Percentiles rank a stretch among this genome's conserved stretches.
Evolutionary conservation across 2,888 invertebrate genomes (phyloP).

Genomic region (Danaus chrysippus): DNA sequence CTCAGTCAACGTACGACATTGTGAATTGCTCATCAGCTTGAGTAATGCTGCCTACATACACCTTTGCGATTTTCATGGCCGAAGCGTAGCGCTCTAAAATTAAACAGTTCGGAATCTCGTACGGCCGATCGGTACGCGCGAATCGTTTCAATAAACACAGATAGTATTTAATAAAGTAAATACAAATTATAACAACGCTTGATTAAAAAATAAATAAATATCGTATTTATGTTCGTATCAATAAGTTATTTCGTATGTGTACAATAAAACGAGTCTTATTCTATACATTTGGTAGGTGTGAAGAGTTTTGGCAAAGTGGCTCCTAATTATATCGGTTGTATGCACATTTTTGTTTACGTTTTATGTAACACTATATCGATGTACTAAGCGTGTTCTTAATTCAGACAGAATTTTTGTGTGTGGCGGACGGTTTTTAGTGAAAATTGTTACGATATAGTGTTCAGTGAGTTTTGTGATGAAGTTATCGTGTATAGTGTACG

Average conservation of each 20-base stretch:
- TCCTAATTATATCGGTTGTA: conserved; percentile 40
- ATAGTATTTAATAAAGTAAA: conserved; percentile 14
- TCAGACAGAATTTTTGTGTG: conserved; percentile 48
- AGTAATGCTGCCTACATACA: conserved; percentile 46
- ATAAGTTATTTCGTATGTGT: conserved; percentile 64
- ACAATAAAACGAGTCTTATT: conserved; percentile 60
- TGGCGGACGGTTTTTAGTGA: conserved; percentile 30
- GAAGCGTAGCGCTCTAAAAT: conserved; percentile 64
- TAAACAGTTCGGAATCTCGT: conserved; percentile 71
- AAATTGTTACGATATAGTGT: conserved; percentile 2
- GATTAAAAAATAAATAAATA: conserved; percentile 8
- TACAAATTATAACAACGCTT: conserved; percentile 24
- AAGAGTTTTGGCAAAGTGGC: conserved; percentile 37
- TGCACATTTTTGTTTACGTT: conserved; percentile 43
- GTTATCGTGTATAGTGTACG: too few species aligned
- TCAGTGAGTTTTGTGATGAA: too few species aligned
- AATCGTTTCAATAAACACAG: not conserved
- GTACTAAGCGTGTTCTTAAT: conserved; percentile 58
- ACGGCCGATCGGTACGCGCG: conserved; percentile 58
- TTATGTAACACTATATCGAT: conserved; percentile 38
- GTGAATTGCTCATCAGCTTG: conserved; percentile 52
- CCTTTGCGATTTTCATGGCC: conserved; percentile 71
- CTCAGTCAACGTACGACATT: conserved; percentile 65
- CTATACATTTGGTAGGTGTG: conserved; percentile 36
- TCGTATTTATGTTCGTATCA: conserved; percentile 39